phyloP scores from a whole-genome alignment of 2,113 vertebrate species.

The Mionectes macconnelli region DNA sequence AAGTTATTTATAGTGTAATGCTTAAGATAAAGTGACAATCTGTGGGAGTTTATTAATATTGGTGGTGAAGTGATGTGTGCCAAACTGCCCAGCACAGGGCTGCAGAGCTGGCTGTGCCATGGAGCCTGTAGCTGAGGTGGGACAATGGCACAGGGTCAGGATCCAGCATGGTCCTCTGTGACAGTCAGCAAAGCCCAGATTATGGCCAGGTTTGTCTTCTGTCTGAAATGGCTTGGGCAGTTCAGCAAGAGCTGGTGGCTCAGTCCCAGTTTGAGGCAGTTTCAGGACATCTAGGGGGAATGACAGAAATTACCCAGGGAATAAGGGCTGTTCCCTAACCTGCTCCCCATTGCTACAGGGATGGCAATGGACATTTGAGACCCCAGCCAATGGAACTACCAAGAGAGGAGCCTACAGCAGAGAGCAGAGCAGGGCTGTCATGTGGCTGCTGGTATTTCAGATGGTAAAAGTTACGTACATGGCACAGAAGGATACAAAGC shows the following conservation, averaged over 20 bases:
- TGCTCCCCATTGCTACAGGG: fast-evolving
- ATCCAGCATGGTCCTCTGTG: fast-evolving
- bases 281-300: not conserved
- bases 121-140: not conserved
- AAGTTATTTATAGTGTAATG: slow-evolving; percentile 30
- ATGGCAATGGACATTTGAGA: not conserved
- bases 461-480: not conserved
- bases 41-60: not conserved
- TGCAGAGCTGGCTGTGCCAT: not conserved
- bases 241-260: not conserved
- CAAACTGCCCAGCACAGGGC: fast-evolving
- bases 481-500: not conserved
- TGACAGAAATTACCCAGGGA: not conserved
- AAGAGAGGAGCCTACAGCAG: not conserved
- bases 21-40: not conserved
- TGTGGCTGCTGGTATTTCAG: not conserved
- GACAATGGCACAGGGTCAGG: not conserved
- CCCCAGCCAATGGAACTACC: fast-evolving
- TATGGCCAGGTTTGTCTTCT: fast-evolving
- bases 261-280: not conserved
- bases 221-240: not conserved
- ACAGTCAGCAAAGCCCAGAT: not conserved
- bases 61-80: not conserved
- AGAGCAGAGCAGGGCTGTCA: not conserved
- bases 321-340: not conserved